Base-by-base conservation (phyloP, 1,140 invertebrate species). In the Zaprionus capensis region DNA sequence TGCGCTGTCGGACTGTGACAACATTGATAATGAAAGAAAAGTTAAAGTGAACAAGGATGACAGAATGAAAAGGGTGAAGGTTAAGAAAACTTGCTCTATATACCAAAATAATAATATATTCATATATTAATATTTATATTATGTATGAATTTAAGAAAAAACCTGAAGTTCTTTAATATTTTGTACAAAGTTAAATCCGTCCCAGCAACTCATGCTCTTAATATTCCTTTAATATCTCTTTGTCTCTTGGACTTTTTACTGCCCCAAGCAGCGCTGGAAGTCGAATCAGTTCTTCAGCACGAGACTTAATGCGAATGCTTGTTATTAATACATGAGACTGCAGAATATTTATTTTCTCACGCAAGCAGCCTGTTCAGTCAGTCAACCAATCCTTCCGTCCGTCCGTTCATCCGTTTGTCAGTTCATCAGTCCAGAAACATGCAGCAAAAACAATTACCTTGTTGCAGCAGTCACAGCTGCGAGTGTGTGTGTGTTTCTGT, bases 271-370 rank as follows among this genome's bases (percentile, higher is more conserved):
- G 6, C n/a, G n/a, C n/a, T 7, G 7, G 17, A 49, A 49, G 46
- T 49, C 17, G 17, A 22, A 20, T 20, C 20, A 24, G 46, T 51
- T 4, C 11, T 56, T 28, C 11, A 17, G 53, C 53, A 46, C 22
- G 53, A 7, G 24, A 46, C 20, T 34, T 53, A 62, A 36, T 70
- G 75, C 79, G 69, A 78, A 76, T 61, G 71, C 63, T 63, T 77
- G 70, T 78, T 81, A 86, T 85, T 86, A 85, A 82, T 85, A 78
- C 70, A 68, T 72, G 78, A 58, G 70, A 44, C 79, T 86, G 82
- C 56, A 81, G 66, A 85, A 84, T 84, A 81, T 85, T 85, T 78
- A 81, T 81, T 81, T 69, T 57, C 64, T 31, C 78, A 81, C 75
- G 78, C 72, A 31, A 14, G 36, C 4, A 58, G 55, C 56, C 53